Evolutionary conservation across 2,797 vertebrate genomes (phyloP).

Genomic region (Stomatorhinus walkeri): DNA sequence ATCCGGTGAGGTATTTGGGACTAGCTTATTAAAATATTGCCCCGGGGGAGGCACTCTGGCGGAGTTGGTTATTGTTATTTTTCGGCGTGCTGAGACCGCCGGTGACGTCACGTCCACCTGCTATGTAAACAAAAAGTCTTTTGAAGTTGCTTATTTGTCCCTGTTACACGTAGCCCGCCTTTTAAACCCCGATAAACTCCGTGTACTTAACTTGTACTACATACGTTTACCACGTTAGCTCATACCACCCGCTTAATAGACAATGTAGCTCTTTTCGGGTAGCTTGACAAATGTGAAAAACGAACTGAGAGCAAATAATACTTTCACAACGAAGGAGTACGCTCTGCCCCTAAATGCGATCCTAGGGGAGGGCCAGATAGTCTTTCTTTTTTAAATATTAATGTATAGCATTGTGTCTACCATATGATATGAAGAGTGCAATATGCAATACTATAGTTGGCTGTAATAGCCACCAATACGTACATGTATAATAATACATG

Average conservation of each 20-base stretch:
- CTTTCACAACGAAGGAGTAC: background rate
- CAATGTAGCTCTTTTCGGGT: background rate
- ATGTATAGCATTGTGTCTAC: background rate
- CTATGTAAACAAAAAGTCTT: conserved; percentile 70
- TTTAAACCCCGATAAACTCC: background rate
- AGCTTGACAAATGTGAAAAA: background rate
- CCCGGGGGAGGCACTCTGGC: conserved; percentile 54
- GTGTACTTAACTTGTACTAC: background rate
- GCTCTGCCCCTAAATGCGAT: background rate
- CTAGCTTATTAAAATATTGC: conserved; percentile 57
- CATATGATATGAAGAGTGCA: background rate
- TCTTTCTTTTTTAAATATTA: conserved; percentile 1
- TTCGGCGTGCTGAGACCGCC: conserved; percentile 62
- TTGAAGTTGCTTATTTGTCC: conserved; percentile 57
- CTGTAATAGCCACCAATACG: background rate
- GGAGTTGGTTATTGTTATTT: conserved; percentile 57
- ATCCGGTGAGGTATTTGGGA: conserved; percentile 62
- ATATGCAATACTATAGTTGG: background rate
- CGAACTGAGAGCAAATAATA: background rate
- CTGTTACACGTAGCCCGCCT: conserved; percentile 38
- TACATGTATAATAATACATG: background rate
- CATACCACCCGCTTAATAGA: background rate
- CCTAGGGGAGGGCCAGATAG: background rate
- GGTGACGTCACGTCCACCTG: conserved; percentile 85
- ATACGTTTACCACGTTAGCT: background rate